Evolutionary conservation across 2,888 invertebrate genomes (phyloP), one percentile per base, ranked within the genome.

Genomic region (Luperina nickerlii): DNA sequence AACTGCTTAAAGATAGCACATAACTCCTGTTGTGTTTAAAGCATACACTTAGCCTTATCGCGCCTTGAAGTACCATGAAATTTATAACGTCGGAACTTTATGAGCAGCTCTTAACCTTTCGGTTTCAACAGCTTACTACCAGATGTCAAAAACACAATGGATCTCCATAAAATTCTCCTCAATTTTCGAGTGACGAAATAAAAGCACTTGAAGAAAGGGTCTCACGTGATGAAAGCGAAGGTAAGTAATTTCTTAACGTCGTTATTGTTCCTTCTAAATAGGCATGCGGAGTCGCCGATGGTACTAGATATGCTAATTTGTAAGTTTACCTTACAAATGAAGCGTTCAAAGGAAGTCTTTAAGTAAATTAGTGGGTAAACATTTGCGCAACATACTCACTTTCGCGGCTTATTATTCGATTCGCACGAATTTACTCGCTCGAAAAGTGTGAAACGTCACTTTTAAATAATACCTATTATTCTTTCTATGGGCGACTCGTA

Each of bases 281-380:
- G 89, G 79, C 80, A 82, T 74, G 68, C 83, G 76, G 63, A 85
- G 86, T 87, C 84, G 79, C 84, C 80, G 91, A 92, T 92, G 87
- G 82, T 84, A 90, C 88, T 87, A 91, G 92, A 92, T 92, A 92
- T 90, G 92, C 90, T 86, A 86, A 90, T 83, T 86, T 83, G 86
- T 85, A 82, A 78, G 84, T 87, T 88, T 83, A 84, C 91, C 90
- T 89, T 91, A 90, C 88, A 89, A 87, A 84, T 82, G 78, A 83
- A 86, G 77, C 86, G 74, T 79, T 84, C 76, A 78, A 83, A 85
- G 84, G 84, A 87, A 84, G 82, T 85, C 72, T 89, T 87, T 86
- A 84, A 87, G 81, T 84, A 85, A 90, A 90, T 91, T 89, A 88
- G 88, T 86, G 32, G 27, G 73, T 78, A 77, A 89, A 88, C 81